These are phyloP conservation scores for Oreonectes daqikongensis DNA, from an alignment of 2,797 vertebrate species.

Conservation along the genomic window DNA sequence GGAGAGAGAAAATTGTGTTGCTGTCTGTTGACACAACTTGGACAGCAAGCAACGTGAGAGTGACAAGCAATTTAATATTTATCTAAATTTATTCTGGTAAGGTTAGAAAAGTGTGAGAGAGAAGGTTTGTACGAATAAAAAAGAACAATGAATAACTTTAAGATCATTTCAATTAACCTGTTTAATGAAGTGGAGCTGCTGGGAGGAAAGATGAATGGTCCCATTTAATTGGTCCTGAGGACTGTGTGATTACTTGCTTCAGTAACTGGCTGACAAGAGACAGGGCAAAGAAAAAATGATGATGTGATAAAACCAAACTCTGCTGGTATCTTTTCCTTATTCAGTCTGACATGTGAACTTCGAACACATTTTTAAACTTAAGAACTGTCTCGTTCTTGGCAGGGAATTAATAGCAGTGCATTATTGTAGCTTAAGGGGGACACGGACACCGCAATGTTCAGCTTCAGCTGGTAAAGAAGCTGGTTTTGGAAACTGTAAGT, in stretches of 20 bases:
- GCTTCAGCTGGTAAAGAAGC: background rate
- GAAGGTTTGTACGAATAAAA: background rate
- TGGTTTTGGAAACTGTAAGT: background rate
- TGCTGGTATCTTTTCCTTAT: background rate
- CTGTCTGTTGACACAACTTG: constrained; percentile 20
- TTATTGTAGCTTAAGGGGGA: background rate
- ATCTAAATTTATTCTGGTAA: constrained; percentile 13
- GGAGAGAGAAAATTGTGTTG: constrained; percentile 10
- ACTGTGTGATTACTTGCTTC: constrained; percentile 35
- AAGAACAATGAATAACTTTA: constrained; percentile 19
- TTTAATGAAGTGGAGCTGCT: constrained; percentile 39
- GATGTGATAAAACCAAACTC: background rate
- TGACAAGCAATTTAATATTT: constrained; percentile 14
- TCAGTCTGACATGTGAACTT: background rate
- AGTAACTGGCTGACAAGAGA: constrained; percentile 7
- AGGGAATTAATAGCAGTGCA: background rate
- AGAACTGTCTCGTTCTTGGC: background rate
- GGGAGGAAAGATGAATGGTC: constrained; percentile 17
- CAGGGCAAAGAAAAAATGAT: background rate
- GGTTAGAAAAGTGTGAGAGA: background rate
- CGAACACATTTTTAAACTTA: too few relatives aligned
- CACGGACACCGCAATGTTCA: background rate
- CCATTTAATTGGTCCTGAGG: constrained; percentile 23
- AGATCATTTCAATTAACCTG: constrained; percentile 37
- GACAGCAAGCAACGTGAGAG: background rate